A percentile compares a stretch with the other conserved stretches of the same genome.
phyloP scores from a whole-genome alignment of 2,797 vertebrate species.

The Pipistrellus kuhlii region DNA sequence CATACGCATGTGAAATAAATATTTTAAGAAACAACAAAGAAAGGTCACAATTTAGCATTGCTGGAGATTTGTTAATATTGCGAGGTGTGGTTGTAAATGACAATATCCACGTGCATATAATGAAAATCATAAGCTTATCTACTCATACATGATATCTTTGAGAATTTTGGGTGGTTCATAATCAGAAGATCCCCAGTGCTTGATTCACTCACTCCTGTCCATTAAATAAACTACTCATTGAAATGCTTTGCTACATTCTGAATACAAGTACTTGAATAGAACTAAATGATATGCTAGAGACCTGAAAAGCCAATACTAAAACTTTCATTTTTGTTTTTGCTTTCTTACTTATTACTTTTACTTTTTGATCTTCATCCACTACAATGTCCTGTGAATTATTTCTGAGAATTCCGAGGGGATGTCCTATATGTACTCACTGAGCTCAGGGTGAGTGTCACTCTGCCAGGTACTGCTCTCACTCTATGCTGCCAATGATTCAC shows the following conservation, averaged over 20 bases:
- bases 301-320: not conserved
- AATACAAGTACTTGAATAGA: not conserved
- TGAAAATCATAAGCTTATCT: constrained; percentile 15
- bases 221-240: constrained; percentile 10
- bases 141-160: not conserved
- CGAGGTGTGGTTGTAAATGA: not conserved
- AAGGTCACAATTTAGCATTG: not conserved
- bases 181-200: not conserved
- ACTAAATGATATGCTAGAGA: not conserved
- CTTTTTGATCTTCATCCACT: not conserved
- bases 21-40: not conserved
- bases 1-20: not conserved
- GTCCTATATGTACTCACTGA: not conserved
- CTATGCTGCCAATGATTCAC: accelerated
- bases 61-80: not conserved
- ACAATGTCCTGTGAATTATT: not conserved
- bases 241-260: constrained; percentile 1
- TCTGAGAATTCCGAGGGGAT: not conserved
- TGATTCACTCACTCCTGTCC: not conserved
- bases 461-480: not conserved
- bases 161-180: not conserved
- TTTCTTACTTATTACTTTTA: not conserved
- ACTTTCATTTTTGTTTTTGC: not conserved
- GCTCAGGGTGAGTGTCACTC: not conserved
- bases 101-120: not conserved